phyloP scores from a whole-genome alignment of 2,888 invertebrate genomes.

The Unio pictorum region DNA sequence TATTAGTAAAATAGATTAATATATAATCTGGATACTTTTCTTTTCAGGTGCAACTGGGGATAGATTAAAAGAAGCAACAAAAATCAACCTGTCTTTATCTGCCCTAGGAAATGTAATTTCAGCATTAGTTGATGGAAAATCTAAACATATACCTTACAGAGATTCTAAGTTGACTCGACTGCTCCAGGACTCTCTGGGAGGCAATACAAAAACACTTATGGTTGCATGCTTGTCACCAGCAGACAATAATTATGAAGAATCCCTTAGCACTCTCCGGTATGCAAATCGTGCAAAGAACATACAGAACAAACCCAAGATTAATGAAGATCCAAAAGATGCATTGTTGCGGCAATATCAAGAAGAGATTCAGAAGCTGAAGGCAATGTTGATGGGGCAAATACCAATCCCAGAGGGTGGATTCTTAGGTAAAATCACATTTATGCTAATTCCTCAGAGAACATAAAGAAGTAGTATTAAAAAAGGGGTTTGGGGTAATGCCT shows the following conservation, averaged over 20 bases:
- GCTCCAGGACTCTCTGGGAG: constrained; percentile 75
- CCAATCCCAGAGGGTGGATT: constrained; percentile 51
- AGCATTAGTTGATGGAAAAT: constrained; percentile 86
- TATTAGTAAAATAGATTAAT: no score
- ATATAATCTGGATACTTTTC: not conserved
- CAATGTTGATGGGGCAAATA: constrained; percentile 69
- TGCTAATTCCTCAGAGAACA: no score
- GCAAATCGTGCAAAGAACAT: constrained; percentile 88
- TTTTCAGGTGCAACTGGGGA: constrained; percentile 84
- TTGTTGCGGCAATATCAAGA: constrained; percentile 87
- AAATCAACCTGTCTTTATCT: constrained; percentile 89
- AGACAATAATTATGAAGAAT: constrained; percentile 87
- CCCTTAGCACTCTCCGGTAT: constrained; percentile 84
- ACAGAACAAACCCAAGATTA: constrained; percentile 84
- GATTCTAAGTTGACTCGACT: constrained; percentile 82
- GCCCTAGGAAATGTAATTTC: constrained; percentile 92
- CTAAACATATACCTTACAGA: constrained; percentile 84
- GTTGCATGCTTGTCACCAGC: constrained; percentile 88
- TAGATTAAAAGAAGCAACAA: constrained; percentile 88
- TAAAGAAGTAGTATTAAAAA: no score
- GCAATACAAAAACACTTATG: constrained; percentile 92
- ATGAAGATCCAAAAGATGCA: constrained; percentile 93
- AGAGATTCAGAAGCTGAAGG: constrained; percentile 83
- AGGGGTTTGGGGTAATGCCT: no score
- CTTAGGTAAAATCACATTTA: constrained; percentile 13